These are phyloP conservation scores for Brachionus paranguensis DNA, from an alignment of 1,140 invertebrate species.

Conservation along the genomic window DNA sequence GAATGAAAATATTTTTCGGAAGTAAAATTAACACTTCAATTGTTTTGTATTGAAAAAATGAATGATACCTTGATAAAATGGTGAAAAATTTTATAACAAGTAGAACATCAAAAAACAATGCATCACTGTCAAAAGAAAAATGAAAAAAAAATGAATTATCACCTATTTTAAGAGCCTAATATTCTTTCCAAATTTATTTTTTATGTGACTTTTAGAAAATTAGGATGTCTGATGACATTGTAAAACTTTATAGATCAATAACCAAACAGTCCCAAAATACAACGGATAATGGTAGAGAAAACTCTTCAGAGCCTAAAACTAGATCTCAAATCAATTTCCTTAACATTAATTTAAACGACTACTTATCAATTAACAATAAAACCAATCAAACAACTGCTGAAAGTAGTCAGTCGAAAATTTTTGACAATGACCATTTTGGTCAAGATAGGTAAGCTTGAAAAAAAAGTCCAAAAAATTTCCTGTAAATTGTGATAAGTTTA, in stretches of 20 bases:
- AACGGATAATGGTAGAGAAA: background rate
- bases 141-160: too few relatives aligned
- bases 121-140: too few relatives aligned
- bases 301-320: background rate
- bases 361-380: background rate
- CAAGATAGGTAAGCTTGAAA: background rate
- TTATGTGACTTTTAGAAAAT: too few relatives aligned
- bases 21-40: too few relatives aligned
- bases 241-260: conserved; percentile 15
- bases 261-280: background rate
- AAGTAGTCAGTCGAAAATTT: background rate
- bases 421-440: background rate
- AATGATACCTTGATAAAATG: too few relatives aligned
- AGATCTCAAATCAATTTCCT: background rate
- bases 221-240: background rate
- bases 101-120: too few relatives aligned
- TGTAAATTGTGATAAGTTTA: background rate
- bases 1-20: too few relatives aligned
- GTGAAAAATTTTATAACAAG: too few relatives aligned
- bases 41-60: too few relatives aligned
- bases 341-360: conserved; percentile 20
- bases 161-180: too few relatives aligned
- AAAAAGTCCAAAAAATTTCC: background rate
- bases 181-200: too few relatives aligned
- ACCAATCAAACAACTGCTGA: background rate